A percentile compares a stretch with the other conserved stretches of the same genome.
Conservation (phyloP, 2,113 vertebrate genomes). For the Kobus ellipsiprymnus region DNA sequence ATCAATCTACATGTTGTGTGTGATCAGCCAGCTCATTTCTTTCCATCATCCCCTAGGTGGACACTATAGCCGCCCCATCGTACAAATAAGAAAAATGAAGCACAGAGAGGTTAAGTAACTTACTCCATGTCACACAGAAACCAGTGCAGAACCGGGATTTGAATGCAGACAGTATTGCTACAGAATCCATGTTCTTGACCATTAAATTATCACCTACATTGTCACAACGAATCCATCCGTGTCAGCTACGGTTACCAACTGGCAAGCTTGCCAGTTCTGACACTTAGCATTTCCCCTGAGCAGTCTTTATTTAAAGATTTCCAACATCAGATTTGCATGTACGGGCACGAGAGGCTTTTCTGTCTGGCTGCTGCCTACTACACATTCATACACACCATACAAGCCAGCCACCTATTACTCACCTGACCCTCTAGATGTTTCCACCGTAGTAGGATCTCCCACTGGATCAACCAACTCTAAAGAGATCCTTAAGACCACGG, state of each 20-base stretch:
- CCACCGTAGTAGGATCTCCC: background rate
- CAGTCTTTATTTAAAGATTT: background rate
- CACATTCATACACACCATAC: background rate
- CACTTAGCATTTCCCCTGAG: background rate
- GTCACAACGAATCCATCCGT: background rate
- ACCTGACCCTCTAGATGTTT: background rate
- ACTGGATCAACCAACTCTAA: background rate
- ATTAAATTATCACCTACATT: background rate
- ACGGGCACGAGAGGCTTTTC: background rate
- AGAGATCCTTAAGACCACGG: background rate
- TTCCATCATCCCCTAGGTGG: background rate
- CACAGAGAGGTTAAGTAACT: background rate
- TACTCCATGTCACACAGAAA: background rate
- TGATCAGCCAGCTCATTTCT: background rate
- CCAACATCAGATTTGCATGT: background rate
- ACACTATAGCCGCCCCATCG: background rate
- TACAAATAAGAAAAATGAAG: background rate
- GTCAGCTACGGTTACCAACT: background rate
- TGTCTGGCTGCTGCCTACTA: background rate
- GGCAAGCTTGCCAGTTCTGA: background rate
- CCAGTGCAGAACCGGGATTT: background rate
- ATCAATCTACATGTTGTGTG: background rate
- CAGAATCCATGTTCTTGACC: background rate
- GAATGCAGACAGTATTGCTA: background rate
- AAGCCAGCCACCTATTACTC: background rate